phyloP scores from a whole-genome alignment of 2,888 invertebrate genomes.

The Tubiluchus corallicola region DNA sequence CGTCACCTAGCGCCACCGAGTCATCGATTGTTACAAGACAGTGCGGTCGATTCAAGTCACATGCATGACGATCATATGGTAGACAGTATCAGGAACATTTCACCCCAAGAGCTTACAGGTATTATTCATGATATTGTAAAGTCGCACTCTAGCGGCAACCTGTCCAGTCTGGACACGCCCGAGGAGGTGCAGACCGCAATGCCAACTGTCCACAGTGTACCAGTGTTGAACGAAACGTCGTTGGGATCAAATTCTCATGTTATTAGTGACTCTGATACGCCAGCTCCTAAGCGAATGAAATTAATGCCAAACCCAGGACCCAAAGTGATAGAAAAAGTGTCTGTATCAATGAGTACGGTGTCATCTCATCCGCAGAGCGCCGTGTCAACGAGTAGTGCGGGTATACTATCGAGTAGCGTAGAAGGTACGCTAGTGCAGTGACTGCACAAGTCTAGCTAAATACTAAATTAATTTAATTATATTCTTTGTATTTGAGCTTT shows the following conservation, averaged over 20 bases:
- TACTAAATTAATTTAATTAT: no score
- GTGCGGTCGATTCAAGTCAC: background rate
- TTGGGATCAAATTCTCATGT: background rate
- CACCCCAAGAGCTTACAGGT: background rate
- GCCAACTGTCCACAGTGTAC: background rate
- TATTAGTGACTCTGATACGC: background rate
- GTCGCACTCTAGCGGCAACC: background rate
- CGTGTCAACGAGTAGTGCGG: background rate
- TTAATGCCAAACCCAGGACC: background rate
- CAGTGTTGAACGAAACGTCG: no score
- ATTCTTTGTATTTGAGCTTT: no score
- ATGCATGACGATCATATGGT: background rate
- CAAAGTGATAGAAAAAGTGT: background rate
- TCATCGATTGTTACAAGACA: background rate
- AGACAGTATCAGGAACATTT: background rate
- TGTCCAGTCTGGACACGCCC: background rate
- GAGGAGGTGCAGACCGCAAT: background rate
- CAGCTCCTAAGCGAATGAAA: background rate
- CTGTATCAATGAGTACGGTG: background rate
- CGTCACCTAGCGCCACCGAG: background rate
- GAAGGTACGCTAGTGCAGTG: conserved; percentile 3
- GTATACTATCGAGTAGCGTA: background rate
- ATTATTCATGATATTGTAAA: conserved; percentile 1
- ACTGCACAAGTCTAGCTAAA: background rate
- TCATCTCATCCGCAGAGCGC: background rate